Conservation (phyloP, 2,888 invertebrate species). For the Coelopa pilipes region DNA sequence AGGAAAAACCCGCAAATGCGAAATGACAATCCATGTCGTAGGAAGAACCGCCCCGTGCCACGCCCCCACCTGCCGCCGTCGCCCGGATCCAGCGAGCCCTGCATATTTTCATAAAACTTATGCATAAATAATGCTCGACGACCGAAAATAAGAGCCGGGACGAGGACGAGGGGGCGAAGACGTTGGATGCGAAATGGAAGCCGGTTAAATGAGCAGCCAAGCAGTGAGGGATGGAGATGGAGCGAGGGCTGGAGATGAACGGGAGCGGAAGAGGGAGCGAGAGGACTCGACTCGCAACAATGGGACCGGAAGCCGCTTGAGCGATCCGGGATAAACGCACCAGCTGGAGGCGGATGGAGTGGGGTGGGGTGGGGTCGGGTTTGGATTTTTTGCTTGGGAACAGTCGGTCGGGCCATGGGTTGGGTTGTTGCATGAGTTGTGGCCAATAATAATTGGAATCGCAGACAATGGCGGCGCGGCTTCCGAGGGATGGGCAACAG, state of each 20-base stretch:
- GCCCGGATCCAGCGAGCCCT: conserved; percentile 18
- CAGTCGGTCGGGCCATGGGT: too few relatives aligned
- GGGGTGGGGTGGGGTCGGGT: too few relatives aligned
- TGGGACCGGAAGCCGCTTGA: too few relatives aligned
- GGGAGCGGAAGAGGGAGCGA: not conserved
- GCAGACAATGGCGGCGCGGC: not conserved
- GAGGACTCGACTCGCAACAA: too few relatives aligned
- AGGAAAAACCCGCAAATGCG: conserved; percentile 23
- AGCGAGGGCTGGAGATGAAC: not conserved
- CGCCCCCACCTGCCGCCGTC: not conserved
- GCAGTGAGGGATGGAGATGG: not conserved
- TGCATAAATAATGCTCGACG: conserved; percentile 31
- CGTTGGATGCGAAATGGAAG: not conserved
- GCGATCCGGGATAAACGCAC: too few relatives aligned
- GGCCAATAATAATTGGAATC: conserved; percentile 26
- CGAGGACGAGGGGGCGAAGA: not conserved
- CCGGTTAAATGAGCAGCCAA: not conserved
- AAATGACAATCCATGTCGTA: conserved; percentile 18
- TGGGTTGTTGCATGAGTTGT: not conserved
- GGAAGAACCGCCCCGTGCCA: not conserved
- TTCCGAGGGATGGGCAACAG: too few relatives aligned
- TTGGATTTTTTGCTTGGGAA: too few relatives aligned
- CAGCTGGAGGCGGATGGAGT: too few relatives aligned
- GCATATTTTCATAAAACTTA: conserved; percentile 33
- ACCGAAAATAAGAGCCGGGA: not conserved